A percentile compares a stretch with the other conserved stretches of the same genome.
Conservation (phyloP, 92 coral and sea anemone species). For the Phenganax subtilis region DNA sequence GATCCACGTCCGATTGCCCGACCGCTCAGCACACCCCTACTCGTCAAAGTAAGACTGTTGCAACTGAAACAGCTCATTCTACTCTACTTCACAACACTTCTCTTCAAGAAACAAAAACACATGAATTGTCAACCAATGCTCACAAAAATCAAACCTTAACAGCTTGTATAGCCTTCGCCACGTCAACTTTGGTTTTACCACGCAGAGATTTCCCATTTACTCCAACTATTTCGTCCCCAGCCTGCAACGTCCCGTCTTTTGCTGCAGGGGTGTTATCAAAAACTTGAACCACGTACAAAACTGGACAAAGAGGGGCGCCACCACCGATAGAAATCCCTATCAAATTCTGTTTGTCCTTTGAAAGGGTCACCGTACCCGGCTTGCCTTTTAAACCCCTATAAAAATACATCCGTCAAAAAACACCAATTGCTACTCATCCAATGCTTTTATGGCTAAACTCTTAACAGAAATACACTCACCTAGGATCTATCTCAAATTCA, state of each 20-base stretch:
- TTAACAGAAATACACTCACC: slow-evolving; percentile 49
- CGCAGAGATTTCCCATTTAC: slow-evolving; percentile 96
- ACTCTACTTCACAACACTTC: no score
- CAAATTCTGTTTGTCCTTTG: slow-evolving; percentile 91
- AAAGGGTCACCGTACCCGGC: slow-evolving; percentile 85
- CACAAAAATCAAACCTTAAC: slow-evolving; percentile 61
- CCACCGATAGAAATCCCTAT: slow-evolving; percentile 98
- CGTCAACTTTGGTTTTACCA: slow-evolving; percentile 99
- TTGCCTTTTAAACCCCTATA: slow-evolving; percentile 93
- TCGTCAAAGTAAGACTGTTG: no score
- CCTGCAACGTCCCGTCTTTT: slow-evolving; percentile 86
- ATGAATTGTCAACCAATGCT: not conserved
- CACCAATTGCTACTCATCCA: not conserved
- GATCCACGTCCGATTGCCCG: no score
- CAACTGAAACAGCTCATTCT: no score
- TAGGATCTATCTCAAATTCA: slow-evolving; percentile 93
- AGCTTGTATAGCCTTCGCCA: slow-evolving; percentile 96
- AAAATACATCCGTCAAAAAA: not conserved
- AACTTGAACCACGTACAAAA: slow-evolving; percentile 95
- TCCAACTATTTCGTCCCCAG: slow-evolving; percentile 99
- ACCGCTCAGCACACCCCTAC: no score
- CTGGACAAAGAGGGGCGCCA: slow-evolving; percentile 98
- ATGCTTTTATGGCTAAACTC: not conserved
- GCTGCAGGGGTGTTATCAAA: slow-evolving; percentile 99
- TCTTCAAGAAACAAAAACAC: no score